Conservation (phyloP, 35 echinoderm and acorn worm genomes). For the Apostichopus californicus region DNA sequence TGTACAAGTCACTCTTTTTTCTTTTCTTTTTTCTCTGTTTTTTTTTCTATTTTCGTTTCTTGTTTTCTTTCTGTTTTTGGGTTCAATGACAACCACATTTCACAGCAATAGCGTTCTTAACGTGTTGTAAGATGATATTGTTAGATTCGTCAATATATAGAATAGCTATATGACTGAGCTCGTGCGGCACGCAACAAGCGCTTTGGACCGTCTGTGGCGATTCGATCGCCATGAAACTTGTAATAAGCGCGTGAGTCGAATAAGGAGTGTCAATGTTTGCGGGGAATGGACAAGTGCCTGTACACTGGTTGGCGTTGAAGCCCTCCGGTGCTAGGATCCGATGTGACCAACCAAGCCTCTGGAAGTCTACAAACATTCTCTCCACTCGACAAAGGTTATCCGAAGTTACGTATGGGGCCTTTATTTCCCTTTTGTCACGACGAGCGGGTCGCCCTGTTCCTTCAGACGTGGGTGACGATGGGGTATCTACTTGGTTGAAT, state of each 20-base stretch:
- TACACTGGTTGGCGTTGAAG: conserved; percentile 76
- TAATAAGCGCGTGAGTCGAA: conserved; percentile 82
- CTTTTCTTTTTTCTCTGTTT: no score
- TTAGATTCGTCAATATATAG: background rate
- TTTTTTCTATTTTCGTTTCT: no score
- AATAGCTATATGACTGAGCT: background rate
- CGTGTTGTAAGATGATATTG: conserved; percentile 28
- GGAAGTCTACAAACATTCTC: conserved; percentile 84
- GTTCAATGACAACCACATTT: conserved; percentile 39
- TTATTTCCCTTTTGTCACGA: background rate
- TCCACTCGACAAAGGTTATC: conserved; percentile 38
- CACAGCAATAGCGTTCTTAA: conserved; percentile 22
- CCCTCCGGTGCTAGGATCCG: conserved; percentile 78
- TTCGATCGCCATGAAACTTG: conserved; percentile 70
- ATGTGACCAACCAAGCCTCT: conserved; percentile 83
- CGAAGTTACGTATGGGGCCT: background rate
- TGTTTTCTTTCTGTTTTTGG: no score
- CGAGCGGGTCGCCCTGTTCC: background rate
- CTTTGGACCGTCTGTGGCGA: background rate
- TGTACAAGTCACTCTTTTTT: no score
- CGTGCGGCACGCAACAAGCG: conserved; percentile 26
- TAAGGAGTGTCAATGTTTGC: conserved; percentile 22
- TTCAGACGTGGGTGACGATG: background rate
- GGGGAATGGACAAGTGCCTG: conserved; percentile 77
- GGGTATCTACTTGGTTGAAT: background rate